Evolutionary conservation across 2,797 vertebrate species (phyloP).

Genomic region (Esox lucius): DNA sequence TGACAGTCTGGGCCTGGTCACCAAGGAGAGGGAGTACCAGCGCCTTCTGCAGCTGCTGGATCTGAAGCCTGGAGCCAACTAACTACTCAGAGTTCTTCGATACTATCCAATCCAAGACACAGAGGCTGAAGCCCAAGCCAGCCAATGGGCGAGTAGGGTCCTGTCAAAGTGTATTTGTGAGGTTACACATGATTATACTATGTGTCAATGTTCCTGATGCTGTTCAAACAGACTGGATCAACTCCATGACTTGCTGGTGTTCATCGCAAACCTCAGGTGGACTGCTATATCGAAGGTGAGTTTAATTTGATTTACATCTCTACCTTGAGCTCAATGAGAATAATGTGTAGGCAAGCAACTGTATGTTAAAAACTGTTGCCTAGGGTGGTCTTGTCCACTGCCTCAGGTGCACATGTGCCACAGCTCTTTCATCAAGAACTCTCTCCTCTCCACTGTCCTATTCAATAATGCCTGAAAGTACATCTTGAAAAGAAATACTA

Average conservation of each 20-base stretch:
- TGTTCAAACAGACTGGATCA: conserved; percentile 29
- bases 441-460: too few species aligned
- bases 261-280: conserved; percentile 36
- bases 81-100: conserved; percentile 71
- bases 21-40: conserved; percentile 63
- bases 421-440: too few species aligned
- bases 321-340: background rate
- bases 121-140: conserved; percentile 13
- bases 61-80: conserved; percentile 50
- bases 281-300: conserved; percentile 45
- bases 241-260: conserved; percentile 43
- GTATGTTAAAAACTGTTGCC: background rate
- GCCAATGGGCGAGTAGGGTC: conserved; percentile 46
- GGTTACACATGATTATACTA: background rate
- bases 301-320: background rate
- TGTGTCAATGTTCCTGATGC: background rate
- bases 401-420: too few species aligned
- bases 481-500: too few species aligned
- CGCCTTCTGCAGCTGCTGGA: conserved; percentile 64
- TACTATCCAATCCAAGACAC: conserved; percentile 49
- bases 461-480: too few species aligned
- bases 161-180: background rate
- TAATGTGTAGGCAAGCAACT: background rate
- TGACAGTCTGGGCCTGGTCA: conserved; percentile 59
- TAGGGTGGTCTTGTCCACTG: too few species aligned